Evolutionary conservation across 2,113 vertebrate species (phyloP).

Genomic region (Pachycephala philippinensis): DNA sequence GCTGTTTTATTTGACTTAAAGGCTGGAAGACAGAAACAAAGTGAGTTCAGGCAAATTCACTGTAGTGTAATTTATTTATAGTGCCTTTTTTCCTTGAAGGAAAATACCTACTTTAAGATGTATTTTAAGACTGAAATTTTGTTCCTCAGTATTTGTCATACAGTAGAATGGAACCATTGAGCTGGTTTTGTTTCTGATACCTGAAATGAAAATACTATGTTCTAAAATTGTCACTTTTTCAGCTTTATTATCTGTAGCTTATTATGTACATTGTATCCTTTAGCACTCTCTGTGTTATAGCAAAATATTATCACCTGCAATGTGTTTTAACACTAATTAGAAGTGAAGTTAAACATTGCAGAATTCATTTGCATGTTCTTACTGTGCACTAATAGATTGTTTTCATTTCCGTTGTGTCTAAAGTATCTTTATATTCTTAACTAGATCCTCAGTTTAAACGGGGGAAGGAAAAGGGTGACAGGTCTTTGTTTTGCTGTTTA

Average conservation of each 20-base stretch:
- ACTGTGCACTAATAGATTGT: slow-evolving; percentile 41
- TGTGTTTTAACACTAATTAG: slow-evolving; percentile 76
- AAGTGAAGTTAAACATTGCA: slow-evolving; percentile 71
- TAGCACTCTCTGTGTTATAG: slow-evolving; percentile 75
- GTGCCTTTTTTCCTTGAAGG: slow-evolving; percentile 99
- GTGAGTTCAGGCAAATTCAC: slow-evolving; percentile 96
- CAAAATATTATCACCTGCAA: slow-evolving; percentile 81
- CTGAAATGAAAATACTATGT: slow-evolving; percentile 81
- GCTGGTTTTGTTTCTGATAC: slow-evolving; percentile 92
- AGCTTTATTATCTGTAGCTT: slow-evolving; percentile 82
- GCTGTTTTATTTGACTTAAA: slow-evolving; percentile 90
- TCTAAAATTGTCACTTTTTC: slow-evolving; percentile 80
- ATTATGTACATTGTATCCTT: slow-evolving; percentile 81
- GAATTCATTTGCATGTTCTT: slow-evolving; percentile 52
- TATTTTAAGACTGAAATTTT: slow-evolving; percentile 96
- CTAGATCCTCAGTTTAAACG: slow-evolving; percentile 38
- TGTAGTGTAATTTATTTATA: slow-evolving; percentile 99
- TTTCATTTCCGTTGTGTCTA: slow-evolving; percentile 64
- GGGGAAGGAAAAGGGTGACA: slow-evolving; percentile 55
- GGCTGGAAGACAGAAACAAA: slow-evolving; percentile 98
- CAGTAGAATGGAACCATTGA: slow-evolving; percentile 89
- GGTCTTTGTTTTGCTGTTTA: neutral
- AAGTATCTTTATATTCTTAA: slow-evolving; percentile 59
- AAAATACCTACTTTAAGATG: slow-evolving; percentile 93
- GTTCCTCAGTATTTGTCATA: slow-evolving; percentile 93